Base-by-base conservation (phyloP, 2,113 vertebrate species). In the Cavia aperea region DNA sequence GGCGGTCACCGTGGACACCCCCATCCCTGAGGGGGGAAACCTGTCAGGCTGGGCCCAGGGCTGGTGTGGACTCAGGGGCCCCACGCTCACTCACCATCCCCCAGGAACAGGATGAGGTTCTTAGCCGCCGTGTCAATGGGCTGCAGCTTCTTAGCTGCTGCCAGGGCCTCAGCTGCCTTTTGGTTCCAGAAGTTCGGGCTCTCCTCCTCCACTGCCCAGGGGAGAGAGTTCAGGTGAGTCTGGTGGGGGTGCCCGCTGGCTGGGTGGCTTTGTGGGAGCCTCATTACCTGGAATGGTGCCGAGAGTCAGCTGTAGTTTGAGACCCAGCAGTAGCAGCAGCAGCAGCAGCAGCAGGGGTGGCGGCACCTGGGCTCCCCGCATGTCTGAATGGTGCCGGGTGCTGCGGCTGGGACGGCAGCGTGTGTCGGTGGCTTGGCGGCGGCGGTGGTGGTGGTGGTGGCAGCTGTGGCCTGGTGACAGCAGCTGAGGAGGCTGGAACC, bases 101-200 rank as follows among this genome's bases (percentile, higher is more conserved):
- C 99, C 58, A 99, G 90, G 96, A 99, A 99, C 66, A 99, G 97
- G 65, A 99, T 98, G 95, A 99, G 96, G 96, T 99, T 99, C 97
- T 99, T 99, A 94, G 99, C 98, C 0, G 93, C 7, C 65, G 96
- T 29, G 94, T 96, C 86, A 63, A 60, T 94, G 1, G 98, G 98
- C 93, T 97, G 97, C 63, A 99, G 95, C 24, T 97, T 97, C 92
- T 98, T 96, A 0, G 99, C 98, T 0, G 94, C 75, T 5, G 98
- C 95, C 94, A 99, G 97, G 2, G 98, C 98, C 66, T 94, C 95
- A 31, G 81, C 97, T 58, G 98, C 99, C 90, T 98, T 97, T 62
- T 86, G 63, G 39, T 99, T 99, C 99, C 99, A 99, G 94, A 98
- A 99, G 2, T 79, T 82, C 0, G 98, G 98, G 9, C 97, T 96